A percentile compares a stretch with the other conserved stretches of the same genome.
These are phyloP conservation scores for Bombus balteatus DNA, from an alignment of 1,140 invertebrate genomes.

Conservation along the genomic window DNA sequence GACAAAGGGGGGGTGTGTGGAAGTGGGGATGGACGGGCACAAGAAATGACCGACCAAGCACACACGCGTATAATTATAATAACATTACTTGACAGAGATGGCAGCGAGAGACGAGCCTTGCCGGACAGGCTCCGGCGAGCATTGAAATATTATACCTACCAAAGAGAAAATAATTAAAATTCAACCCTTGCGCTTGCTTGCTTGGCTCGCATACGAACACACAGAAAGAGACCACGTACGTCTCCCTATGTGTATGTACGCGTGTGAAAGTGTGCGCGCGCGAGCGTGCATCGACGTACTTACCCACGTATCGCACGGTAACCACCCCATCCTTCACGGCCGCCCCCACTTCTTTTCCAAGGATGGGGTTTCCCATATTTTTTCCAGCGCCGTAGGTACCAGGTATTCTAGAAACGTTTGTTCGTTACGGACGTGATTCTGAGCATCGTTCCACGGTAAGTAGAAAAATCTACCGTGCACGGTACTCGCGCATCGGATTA, in stretches of 20 bases:
- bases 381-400: conserved; percentile 79
- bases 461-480: conserved; percentile 64
- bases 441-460: conserved; percentile 64
- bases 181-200: conserved; percentile 81
- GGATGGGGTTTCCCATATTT: conserved; percentile 78
- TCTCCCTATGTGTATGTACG: neutral
- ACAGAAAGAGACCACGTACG: conserved; percentile 9
- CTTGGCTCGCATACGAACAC: conserved; percentile 64
- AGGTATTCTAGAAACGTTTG: conserved; percentile 81
- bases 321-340: conserved; percentile 51
- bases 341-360: conserved; percentile 62
- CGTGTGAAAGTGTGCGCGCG: neutral
- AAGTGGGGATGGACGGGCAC: conserved; percentile 60
- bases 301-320: conserved; percentile 48
- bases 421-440: conserved; percentile 73
- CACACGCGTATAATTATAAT: conserved; percentile 82
- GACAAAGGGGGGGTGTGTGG: conserved; percentile 39
- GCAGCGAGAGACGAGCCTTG: conserved; percentile 74
- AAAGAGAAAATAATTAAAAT: conserved; percentile 84
- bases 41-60: conserved; percentile 73
- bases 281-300: conserved; percentile 49
- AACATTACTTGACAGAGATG: conserved; percentile 82
- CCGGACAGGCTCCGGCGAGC: conserved; percentile 77
- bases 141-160: conserved; percentile 83
- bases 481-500: conserved; percentile 28